phyloP scores from a whole-genome alignment of 1,140 invertebrate species.

The Drosophila novamexicana region DNA sequence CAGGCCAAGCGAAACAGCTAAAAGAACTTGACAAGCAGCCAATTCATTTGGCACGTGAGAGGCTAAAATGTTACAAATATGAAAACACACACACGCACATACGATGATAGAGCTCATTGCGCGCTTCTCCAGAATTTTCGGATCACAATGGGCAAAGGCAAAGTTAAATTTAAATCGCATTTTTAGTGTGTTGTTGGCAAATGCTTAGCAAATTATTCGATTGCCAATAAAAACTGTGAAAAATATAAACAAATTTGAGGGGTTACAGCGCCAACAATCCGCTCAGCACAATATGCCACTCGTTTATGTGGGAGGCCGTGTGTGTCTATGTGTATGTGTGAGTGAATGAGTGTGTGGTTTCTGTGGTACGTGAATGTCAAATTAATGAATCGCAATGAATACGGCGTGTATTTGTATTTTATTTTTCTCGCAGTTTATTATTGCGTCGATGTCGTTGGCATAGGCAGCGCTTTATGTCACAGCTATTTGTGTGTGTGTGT shows the following conservation, averaged over 20 bases:
- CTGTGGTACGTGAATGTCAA: constrained; percentile 66
- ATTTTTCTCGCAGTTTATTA: constrained; percentile 41
- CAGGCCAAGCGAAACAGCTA: constrained; percentile 9
- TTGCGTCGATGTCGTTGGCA: constrained; percentile 39
- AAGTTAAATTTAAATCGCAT: constrained; percentile 17
- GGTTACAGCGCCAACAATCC: neutral
- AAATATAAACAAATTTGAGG: constrained; percentile 72
- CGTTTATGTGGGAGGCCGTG: neutral
- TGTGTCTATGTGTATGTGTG: constrained; percentile 28
- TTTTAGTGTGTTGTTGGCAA: constrained; percentile 38
- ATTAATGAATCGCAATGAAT: constrained; percentile 74
- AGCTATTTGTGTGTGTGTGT: constrained; percentile 10
- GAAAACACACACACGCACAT: constrained; percentile 39
- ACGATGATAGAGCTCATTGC: constrained; percentile 1
- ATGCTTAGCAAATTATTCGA: constrained; percentile 58
- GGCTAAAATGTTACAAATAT: constrained; percentile 71
- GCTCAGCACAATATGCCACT: constrained; percentile 11
- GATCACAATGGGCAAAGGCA: constrained; percentile 8
- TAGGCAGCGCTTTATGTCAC: constrained; percentile 15
- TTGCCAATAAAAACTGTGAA: constrained; percentile 59
- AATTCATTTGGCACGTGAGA: constrained; percentile 81
- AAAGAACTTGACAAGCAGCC: constrained; percentile 44
- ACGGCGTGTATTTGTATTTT: constrained; percentile 41
- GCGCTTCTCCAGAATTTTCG: constrained; percentile 4
- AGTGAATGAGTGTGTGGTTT: constrained; percentile 17